A percentile compares a stretch with the other conserved stretches of the same genome.
These are phyloP conservation scores for Chionoecetes opilio DNA, from an alignment of 1,140 invertebrate species.

Conservation along the genomic window DNA sequence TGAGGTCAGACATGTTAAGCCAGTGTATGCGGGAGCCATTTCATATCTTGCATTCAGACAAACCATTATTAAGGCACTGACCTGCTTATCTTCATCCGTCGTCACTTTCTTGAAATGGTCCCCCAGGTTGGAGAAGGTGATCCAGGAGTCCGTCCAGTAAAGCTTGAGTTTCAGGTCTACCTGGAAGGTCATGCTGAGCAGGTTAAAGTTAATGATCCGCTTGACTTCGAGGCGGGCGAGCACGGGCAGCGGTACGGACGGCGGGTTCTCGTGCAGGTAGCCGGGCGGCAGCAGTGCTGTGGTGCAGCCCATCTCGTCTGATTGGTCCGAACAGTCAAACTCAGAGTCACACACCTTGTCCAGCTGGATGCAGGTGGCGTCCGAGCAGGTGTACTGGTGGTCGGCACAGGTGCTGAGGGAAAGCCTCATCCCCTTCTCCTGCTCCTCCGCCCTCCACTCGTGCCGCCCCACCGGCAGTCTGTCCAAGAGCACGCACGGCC, in stretches of 20 bases:
- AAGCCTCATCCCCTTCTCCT: neutral
- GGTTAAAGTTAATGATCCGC: slow-evolving; percentile 34
- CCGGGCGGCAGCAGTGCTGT: slow-evolving; percentile 49
- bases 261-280: slow-evolving; percentile 44
- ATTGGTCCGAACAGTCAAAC: slow-evolving; percentile 54
- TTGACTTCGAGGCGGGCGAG: neutral
- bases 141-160: slow-evolving; percentile 42
- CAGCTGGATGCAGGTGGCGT: slow-evolving; percentile 61
- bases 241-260: slow-evolving; percentile 14
- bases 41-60: too few species aligned
- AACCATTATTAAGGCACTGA: slow-evolving; percentile 1
- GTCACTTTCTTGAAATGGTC: neutral
- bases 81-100: neutral
- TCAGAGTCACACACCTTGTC: slow-evolving; percentile 38
- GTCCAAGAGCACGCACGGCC: neutral
- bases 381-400: slow-evolving; percentile 60
- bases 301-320: slow-evolving; percentile 49
- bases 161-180: slow-evolving; percentile 21
- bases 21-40: too few species aligned
- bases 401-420: slow-evolving; percentile 58
- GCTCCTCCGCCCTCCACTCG: neutral
- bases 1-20: too few species aligned
- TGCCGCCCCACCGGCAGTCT: slow-evolving; percentile 38
- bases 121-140: slow-evolving; percentile 42
- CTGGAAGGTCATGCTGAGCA: slow-evolving; percentile 56